These are phyloP conservation scores for Drosophila gaucha DNA, from an alignment of 2,888 invertebrate genomes.

Conservation along the genomic window DNA sequence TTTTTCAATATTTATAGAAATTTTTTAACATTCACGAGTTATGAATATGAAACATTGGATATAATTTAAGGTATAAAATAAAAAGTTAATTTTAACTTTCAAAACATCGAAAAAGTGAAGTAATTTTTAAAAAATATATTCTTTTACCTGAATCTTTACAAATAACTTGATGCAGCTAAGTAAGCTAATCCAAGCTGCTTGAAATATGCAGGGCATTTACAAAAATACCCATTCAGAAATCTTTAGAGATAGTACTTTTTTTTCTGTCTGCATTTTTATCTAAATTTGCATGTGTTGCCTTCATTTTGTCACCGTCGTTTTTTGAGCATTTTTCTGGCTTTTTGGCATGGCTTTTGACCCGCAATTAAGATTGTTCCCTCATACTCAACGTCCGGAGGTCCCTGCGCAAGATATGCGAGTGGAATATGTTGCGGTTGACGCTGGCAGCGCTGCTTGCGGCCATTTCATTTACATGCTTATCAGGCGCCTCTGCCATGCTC, in stretches of 20 bases:
- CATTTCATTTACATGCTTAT: conserved; percentile 79
- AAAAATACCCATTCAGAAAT: background rate
- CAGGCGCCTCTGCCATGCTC: conserved; percentile 55
- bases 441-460: conserved; percentile 30
- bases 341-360: conserved; percentile 60
- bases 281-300: conserved; percentile 36
- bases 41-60: no score
- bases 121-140: no score
- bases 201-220: conserved; percentile 6
- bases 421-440: conserved; percentile 28
- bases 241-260: conserved; percentile 7
- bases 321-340: conserved; percentile 38
- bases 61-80: no score
- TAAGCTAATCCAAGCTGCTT: background rate
- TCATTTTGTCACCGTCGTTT: conserved; percentile 30
- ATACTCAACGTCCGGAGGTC: conserved; percentile 16
- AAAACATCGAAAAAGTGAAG: no score
- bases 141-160: no score
- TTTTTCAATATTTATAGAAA: no score
- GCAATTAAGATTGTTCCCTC: conserved; percentile 73
- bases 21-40: no score
- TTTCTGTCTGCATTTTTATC: conserved; percentile 30
- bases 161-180: background rate
- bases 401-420: conserved; percentile 26
- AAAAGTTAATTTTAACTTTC: no score